A percentile compares a stretch with the other conserved stretches of the same genome.
Conservation (phyloP, 2,113 vertebrate species). For the Lathamus discolor region DNA sequence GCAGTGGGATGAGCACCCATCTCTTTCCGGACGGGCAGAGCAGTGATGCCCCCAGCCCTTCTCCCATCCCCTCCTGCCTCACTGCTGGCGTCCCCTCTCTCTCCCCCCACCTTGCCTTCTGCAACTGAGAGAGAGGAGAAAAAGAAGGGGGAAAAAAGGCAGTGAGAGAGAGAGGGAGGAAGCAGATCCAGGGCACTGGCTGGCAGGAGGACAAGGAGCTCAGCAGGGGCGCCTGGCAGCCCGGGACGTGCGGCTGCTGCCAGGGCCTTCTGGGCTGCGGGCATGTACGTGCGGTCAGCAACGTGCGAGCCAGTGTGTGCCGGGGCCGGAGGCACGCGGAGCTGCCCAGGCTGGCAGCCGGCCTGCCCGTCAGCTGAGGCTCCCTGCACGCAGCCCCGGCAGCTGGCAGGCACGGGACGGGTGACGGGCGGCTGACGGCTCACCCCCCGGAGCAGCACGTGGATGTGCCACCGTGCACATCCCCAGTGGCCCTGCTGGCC, state of each 20-base stretch:
- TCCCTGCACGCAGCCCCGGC: not conserved
- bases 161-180: not conserved
- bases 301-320: slow-evolving; percentile 20
- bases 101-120: not conserved
- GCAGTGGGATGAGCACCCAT: not conserved
- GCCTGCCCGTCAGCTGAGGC: not conserved
- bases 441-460: not conserved
- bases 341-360: not conserved
- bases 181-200: not conserved
- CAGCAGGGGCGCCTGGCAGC: slow-evolving; percentile 11
- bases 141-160: not conserved
- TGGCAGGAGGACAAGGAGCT: slow-evolving; percentile 60
- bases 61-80: not conserved
- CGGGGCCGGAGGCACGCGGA: not conserved
- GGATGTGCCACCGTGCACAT: not conserved
- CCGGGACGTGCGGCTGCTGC: not conserved
- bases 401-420: not conserved
- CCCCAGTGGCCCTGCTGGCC: rapidly evolving
- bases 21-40: not conserved
- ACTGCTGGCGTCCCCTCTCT: not conserved
- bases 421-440: not conserved
- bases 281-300: slow-evolving; percentile 64
- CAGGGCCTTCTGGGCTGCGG: slow-evolving; percentile 40
- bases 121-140: not conserved
- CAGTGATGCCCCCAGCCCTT: not conserved